These are phyloP conservation scores for Listronotus bonariensis DNA, from an alignment of 1,140 invertebrate genomes.

Conservation along the genomic window DNA sequence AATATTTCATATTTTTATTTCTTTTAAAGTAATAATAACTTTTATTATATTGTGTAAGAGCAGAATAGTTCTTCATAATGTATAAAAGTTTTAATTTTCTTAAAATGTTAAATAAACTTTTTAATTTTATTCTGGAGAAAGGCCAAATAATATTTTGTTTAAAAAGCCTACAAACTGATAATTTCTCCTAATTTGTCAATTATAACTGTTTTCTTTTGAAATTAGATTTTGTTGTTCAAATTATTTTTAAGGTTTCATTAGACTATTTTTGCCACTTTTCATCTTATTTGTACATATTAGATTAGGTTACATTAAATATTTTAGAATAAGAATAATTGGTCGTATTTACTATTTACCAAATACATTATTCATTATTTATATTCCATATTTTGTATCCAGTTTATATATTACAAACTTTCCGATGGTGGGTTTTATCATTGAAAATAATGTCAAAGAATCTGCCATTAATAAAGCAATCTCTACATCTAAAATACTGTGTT, in stretches of 20 bases:
- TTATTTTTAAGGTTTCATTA: slow-evolving; percentile 4
- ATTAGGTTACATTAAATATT: slow-evolving; percentile 18
- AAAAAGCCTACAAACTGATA: too few species aligned
- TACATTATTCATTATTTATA: slow-evolving; percentile 33
- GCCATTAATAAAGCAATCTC: slow-evolving; percentile 15
- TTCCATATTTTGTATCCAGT: slow-evolving; percentile 31
- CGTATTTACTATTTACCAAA: slow-evolving; percentile 30
- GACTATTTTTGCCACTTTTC: slow-evolving; percentile 13
- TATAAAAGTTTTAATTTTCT: too few species aligned
- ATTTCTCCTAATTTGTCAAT: too few species aligned
- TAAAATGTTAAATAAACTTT: too few species aligned
- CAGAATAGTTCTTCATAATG: too few species aligned
- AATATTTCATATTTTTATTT: too few species aligned
- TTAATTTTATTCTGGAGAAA: too few species aligned
- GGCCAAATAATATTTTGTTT: too few species aligned
- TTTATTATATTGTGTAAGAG: too few species aligned
- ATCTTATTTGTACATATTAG: slow-evolving; percentile 26
- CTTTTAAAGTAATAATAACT: too few species aligned
- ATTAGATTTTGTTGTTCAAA: neutral
- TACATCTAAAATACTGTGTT: neutral
- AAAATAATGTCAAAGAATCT: neutral
- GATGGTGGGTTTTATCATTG: slow-evolving; percentile 10
- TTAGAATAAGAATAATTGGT: slow-evolving; percentile 17
- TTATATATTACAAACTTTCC: slow-evolving; percentile 13
- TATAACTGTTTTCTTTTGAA: too few species aligned